These are phyloP conservation scores for Etheostoma nigrum DNA, from an alignment of 2,797 vertebrate genomes.

Conservation along the genomic window DNA sequence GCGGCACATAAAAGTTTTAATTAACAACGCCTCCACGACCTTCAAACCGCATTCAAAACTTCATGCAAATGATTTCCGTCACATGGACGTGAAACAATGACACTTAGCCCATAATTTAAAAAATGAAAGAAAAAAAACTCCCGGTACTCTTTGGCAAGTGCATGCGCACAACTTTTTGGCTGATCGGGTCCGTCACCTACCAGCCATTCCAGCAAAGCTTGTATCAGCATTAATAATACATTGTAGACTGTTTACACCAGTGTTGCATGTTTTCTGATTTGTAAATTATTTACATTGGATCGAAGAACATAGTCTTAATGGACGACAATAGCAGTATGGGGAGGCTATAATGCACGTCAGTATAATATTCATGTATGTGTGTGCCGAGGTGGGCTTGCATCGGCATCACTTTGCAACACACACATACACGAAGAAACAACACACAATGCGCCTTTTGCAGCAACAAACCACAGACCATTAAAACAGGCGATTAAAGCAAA, in stretches of 20 bases:
- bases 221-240: constrained; percentile 82
- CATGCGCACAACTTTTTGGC: constrained; percentile 57
- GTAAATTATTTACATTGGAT: constrained; percentile 76
- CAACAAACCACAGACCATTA: constrained; percentile 14
- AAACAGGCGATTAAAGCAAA: constrained; percentile 10
- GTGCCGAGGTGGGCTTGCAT: neutral
- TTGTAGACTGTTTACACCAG: constrained; percentile 69
- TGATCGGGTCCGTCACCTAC: constrained; percentile 61
- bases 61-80: constrained; percentile 72
- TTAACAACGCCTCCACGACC: constrained; percentile 72
- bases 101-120: constrained; percentile 30
- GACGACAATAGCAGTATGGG: constrained; percentile 9
- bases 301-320: constrained; percentile 37
- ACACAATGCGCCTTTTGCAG: neutral
- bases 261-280: constrained; percentile 66
- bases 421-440: neutral
- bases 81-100: constrained; percentile 55
- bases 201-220: constrained; percentile 79
- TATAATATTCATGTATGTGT: constrained; percentile 7
- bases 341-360: constrained; percentile 15
- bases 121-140: constrained; percentile 26
- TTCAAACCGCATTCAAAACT: constrained; percentile 76
- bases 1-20: constrained; percentile 79
- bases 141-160: constrained; percentile 60
- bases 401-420: neutral